Evolutionary conservation across 2,888 invertebrate genomes (phyloP).

Genomic region (Terebella lapidaria): DNA sequence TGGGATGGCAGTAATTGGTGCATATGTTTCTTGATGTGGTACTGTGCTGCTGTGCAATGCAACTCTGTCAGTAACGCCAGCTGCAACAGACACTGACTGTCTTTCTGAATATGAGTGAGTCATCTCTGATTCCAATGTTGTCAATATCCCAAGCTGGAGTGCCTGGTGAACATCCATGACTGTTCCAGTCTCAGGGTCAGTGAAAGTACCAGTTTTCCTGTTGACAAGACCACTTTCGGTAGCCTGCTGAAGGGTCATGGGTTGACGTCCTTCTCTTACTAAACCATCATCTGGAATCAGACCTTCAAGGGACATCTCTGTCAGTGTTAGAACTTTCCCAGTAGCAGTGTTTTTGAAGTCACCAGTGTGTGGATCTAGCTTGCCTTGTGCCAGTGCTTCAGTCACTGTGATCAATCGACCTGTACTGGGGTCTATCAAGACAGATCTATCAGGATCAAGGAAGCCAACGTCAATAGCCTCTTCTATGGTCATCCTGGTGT

Average conservation of each 20-base stretch:
- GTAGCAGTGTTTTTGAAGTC: constrained; percentile 62
- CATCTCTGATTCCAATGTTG: not conserved
- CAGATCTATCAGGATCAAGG: constrained; percentile 24
- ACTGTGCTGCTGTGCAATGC: not conserved
- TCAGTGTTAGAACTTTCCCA: constrained; percentile 67
- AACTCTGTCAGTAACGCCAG: not conserved
- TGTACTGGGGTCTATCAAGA: constrained; percentile 63
- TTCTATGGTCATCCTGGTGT: constrained; percentile 66
- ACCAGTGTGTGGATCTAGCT: constrained; percentile 81
- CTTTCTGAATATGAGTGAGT: constrained; percentile 4
- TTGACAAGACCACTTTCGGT: constrained; percentile 76
- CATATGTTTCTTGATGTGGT: not conserved
- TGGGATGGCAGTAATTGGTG: constrained; percentile 58
- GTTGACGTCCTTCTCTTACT: constrained; percentile 58
- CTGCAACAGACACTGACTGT: no score
- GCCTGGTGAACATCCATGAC: constrained; percentile 61
- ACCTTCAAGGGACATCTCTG: constrained; percentile 65
- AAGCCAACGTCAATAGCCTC: constrained; percentile 63
- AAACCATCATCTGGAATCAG: constrained; percentile 57
- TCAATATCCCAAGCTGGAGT: constrained; percentile 16
- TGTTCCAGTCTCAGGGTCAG: constrained; percentile 70
- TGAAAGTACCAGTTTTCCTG: constrained; percentile 29
- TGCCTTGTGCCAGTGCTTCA: constrained; percentile 84
- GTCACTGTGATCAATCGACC: constrained; percentile 70
- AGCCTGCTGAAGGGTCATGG: constrained; percentile 62